A percentile compares a stretch with the other conserved stretches of the same genome.
Conservation (phyloP, 2,797 vertebrate genomes). For the Otolemur crassicaudatus region DNA sequence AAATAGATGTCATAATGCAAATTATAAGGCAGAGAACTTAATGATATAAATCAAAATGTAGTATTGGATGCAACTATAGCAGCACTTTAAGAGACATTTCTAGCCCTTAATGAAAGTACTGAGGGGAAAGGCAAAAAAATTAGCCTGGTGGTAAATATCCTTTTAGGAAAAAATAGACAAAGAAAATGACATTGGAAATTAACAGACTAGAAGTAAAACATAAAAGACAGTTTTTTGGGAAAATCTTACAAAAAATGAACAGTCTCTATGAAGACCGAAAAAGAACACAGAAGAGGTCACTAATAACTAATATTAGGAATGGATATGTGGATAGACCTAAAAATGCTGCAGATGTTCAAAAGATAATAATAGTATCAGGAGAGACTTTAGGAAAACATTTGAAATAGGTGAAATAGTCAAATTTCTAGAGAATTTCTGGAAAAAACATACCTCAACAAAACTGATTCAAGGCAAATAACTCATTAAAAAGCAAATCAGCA, state of each 20-base stretch:
- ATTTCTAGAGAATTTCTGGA: constrained; percentile 18
- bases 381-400: neutral
- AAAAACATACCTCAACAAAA: constrained; percentile 8
- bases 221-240: neutral
- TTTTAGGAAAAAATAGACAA: constrained; percentile 39
- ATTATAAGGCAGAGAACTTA: constrained; percentile 18
- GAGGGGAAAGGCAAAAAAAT: neutral
- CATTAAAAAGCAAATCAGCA: constrained; percentile 35
- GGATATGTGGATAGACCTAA: neutral
- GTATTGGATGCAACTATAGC: neutral
- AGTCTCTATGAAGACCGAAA: neutral
- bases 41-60: neutral
- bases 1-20: constrained; percentile 18
- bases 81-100: constrained; percentile 13
- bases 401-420: constrained; percentile 18
- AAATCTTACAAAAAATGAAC: neutral
- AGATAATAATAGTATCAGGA: neutral
- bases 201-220: neutral
- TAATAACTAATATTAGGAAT: neutral
- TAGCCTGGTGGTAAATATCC: neutral
- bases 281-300: neutral
- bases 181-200: constrained; percentile 14
- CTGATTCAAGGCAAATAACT: constrained; percentile 1
- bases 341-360: neutral
- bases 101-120: neutral